phyloP scores from a whole-genome alignment of 2,113 vertebrate species.

The Boleophthalmus pectinirostris region DNA sequence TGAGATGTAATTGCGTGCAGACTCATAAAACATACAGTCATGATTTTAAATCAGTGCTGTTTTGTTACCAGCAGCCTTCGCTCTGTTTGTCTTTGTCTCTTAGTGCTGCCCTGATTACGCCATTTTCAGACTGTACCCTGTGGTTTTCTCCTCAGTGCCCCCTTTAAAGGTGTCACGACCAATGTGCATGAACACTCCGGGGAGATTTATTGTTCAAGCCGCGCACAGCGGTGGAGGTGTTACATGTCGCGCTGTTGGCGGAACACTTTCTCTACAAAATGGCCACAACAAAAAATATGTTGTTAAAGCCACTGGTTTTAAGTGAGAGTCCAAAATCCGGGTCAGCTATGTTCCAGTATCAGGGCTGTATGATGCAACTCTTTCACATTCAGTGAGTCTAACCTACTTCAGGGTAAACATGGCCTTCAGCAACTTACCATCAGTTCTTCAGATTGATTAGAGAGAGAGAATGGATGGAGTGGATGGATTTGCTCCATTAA shows the following conservation, averaged over 20 bases:
- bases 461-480: too few species aligned
- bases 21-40: conserved; percentile 28
- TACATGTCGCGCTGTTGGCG: conserved; percentile 19
- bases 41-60: conserved; percentile 50
- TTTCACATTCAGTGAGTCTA: neutral
- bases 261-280: conserved; percentile 21
- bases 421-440: neutral
- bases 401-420: neutral
- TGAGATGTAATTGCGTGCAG: conserved; percentile 39
- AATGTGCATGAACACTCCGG: conserved; percentile 45
- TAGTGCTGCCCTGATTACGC: conserved; percentile 28
- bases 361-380: conserved; percentile 14
- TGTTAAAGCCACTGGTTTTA: conserved; percentile 8
- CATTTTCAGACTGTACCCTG: conserved; percentile 34
- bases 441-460: neutral
- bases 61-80: conserved; percentile 32
- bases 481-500: too few species aligned
- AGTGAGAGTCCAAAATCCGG: conserved; percentile 10
- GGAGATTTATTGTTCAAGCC: conserved; percentile 38
- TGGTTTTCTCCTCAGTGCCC: conserved; percentile 46
- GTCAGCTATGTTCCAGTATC: conserved; percentile 18
- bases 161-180: conserved; percentile 51
- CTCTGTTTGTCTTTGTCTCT: conserved; percentile 33
- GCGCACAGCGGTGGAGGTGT: conserved; percentile 34
- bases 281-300: conserved; percentile 13